Percentiles rank a stretch among this genome's conserved stretches.
Conservation (phyloP, 1,140 invertebrate genomes). For the Pectinophora gossypiella region DNA sequence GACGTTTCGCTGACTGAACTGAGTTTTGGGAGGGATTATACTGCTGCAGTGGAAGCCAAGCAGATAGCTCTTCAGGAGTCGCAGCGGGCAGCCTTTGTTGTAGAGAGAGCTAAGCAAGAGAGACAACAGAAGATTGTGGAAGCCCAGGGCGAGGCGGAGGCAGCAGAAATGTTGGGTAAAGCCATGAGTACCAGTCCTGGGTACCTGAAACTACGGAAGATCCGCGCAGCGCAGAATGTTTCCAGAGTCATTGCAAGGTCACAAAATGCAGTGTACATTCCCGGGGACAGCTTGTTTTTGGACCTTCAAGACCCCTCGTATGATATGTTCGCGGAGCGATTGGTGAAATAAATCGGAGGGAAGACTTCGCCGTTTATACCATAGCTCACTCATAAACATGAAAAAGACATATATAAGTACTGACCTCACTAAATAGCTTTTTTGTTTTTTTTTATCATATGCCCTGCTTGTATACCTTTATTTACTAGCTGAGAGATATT, state of each 20-base stretch:
- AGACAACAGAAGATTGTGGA: constrained; percentile 98
- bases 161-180: constrained; percentile 76
- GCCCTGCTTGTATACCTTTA: too few species aligned
- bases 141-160: constrained; percentile 98
- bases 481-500: too few species aligned
- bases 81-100: constrained; percentile 96
- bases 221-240: constrained; percentile 95
- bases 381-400: too few species aligned
- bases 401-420: too few species aligned
- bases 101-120: constrained; percentile 96
- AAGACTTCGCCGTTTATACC: too few species aligned
- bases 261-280: constrained; percentile 94
- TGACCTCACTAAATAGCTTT: too few species aligned
- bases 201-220: constrained; percentile 95
- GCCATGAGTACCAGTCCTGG: constrained; percentile 94
- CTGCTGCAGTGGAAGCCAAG: constrained; percentile 97
- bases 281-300: constrained; percentile 92
- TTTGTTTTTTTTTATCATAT: too few species aligned
- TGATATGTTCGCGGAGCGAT: constrained; percentile 86
- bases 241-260: constrained; percentile 93
- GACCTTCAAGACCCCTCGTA: constrained; percentile 94
- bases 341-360: too few species aligned
- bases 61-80: constrained; percentile 99
- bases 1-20: constrained; percentile 98
- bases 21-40: constrained; percentile 97